phyloP scores from a whole-genome alignment of 1,140 invertebrate species.

The Ceratitis capitata region DNA sequence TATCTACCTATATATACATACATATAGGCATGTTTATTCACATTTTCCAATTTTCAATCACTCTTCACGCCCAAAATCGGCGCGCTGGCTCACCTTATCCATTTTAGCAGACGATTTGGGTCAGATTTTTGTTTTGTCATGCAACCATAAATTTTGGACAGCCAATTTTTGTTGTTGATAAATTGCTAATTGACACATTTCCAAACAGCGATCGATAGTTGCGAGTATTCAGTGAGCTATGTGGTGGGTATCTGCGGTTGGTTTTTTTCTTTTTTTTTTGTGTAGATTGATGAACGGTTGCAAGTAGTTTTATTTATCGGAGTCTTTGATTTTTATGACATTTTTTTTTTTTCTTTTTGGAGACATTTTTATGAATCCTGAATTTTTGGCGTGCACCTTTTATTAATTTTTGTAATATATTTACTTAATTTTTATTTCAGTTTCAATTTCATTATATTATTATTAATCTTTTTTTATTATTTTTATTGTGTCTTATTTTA shows the following conservation, averaged over 20 bases:
- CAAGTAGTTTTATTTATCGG: slow-evolving; percentile 16
- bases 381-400: too few species aligned
- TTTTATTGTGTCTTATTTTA: not conserved
- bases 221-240: too few species aligned
- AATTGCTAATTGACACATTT: slow-evolving; percentile 36
- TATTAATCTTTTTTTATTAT: not conserved
- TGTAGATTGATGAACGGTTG: slow-evolving; percentile 9
- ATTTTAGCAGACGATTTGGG: not conserved
- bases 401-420: too few species aligned
- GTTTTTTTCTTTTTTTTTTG: not conserved
- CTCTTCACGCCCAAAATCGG: not conserved
- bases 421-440: not conserved
- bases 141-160: not conserved
- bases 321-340: not conserved
- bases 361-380: too few species aligned
- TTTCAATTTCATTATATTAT: not conserved
- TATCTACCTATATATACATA: not conserved
- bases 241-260: not conserved
- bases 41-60: too few species aligned
- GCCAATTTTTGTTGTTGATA: not conserved
- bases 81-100: not conserved
- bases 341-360: not conserved
- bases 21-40: not conserved
- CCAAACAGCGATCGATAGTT: not conserved
- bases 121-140: not conserved